Evolutionary conservation across 37 sponge, comb jelly and placozoan genomes (phyloP).

Genomic region (Aplysina aerophoba): DNA sequence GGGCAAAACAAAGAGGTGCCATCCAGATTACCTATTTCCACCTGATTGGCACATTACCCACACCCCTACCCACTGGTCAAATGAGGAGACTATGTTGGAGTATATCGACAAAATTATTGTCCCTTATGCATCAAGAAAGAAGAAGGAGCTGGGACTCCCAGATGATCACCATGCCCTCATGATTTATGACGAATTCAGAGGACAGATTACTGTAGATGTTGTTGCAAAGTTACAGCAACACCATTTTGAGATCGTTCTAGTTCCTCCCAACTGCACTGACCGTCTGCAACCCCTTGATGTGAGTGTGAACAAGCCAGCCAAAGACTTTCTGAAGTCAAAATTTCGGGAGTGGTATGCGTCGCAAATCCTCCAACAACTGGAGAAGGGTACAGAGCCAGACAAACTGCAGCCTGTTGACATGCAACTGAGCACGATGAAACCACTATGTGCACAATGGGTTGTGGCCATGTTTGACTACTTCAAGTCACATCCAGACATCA

Average conservation of each 20-base stretch:
- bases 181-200: constrained; percentile 18
- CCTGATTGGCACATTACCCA: constrained; percentile 33
- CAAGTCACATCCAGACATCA: constrained; percentile 9
- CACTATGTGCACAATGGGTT: constrained; percentile 26
- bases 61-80: constrained; percentile 22
- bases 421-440: constrained; percentile 14
- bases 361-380: neutral
- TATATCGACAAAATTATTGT: constrained; percentile 11
- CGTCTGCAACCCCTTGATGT: constrained; percentile 33
- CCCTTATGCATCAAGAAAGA: neutral
- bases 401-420: constrained; percentile 4
- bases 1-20: constrained; percentile 36
- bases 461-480: constrained; percentile 2
- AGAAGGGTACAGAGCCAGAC: neutral
- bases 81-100: neutral
- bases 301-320: constrained; percentile 16
- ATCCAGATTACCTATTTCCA: constrained; percentile 7
- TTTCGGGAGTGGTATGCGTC: constrained; percentile 29
- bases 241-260: neutral
- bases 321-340: neutral
- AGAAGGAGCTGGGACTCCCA: neutral
- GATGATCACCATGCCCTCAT: constrained; percentile 10
- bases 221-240: neutral
- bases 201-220: neutral
- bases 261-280: constrained; percentile 29